phyloP scores from a whole-genome alignment of 2,797 vertebrate genomes.

The Dryobates pubescens region DNA sequence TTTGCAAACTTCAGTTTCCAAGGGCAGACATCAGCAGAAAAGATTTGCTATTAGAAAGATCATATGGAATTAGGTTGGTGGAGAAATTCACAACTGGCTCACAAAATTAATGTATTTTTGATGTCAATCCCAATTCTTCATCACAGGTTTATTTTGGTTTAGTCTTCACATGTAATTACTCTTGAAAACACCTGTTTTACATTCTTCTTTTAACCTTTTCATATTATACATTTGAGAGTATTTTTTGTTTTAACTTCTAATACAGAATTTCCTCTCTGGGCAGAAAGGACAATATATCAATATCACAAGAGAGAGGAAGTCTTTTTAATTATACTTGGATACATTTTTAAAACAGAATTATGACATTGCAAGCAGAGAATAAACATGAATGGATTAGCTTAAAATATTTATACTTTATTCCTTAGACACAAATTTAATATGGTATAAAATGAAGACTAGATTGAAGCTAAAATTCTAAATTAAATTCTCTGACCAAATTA shows the following conservation, averaged over 20 bases:
- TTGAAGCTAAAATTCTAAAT: not conserved
- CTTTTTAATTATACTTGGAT: not conserved
- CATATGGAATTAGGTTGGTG: not conserved
- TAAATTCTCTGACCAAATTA: not conserved
- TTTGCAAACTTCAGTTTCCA: not conserved
- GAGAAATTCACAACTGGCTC: not conserved
- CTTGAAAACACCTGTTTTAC: not conserved
- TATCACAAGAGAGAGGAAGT: not conserved
- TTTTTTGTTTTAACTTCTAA: not conserved
- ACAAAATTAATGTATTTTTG: not conserved
- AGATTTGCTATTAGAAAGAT: not conserved
- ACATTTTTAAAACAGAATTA: not conserved
- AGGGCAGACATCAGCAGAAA: not conserved
- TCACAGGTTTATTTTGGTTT: not conserved
- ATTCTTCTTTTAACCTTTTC: not conserved
- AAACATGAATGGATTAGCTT: not conserved
- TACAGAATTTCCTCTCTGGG: not conserved
- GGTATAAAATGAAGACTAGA: not conserved
- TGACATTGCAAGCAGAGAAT: not conserved
- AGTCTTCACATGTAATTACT: not conserved
- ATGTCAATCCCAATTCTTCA: not conserved
- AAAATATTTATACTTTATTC: not conserved
- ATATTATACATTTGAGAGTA: accelerated
- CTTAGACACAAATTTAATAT: not conserved
- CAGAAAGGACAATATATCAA: not conserved